Evolutionary conservation across 2,888 invertebrate species (phyloP).

Genomic region (Zygaena filipendulae): DNA sequence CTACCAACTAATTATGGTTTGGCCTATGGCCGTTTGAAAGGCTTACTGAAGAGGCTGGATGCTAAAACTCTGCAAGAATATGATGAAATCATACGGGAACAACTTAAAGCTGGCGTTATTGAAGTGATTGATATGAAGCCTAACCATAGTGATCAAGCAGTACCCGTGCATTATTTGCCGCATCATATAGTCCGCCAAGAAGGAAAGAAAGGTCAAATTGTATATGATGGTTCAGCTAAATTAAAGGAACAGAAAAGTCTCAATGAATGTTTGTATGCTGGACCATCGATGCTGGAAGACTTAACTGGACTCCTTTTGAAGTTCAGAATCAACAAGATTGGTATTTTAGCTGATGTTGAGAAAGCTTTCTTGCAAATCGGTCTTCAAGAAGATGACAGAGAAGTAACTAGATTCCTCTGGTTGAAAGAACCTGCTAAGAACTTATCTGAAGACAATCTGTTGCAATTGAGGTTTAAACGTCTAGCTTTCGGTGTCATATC

Average conservation of each 20-base stretch:
- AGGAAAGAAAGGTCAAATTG: conserved; percentile 13
- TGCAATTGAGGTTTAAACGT: conserved; percentile 14
- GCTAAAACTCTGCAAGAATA: too few relatives aligned
- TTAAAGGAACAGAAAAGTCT: conserved; percentile 13
- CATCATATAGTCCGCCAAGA: too few relatives aligned
- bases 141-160: too few relatives aligned
- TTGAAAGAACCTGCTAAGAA: conserved; percentile 9
- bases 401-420: conserved; percentile 20
- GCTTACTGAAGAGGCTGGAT: conserved; percentile 9
- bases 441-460: conserved; percentile 6
- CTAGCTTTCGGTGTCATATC: too few relatives aligned
- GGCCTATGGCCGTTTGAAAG: conserved; percentile 10
- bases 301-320: conserved; percentile 16
- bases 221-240: conserved; percentile 20
- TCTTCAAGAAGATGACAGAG: conserved; percentile 14
- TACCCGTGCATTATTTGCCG: too few relatives aligned
- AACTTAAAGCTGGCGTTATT: conserved; percentile 8
- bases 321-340: conserved; percentile 17
- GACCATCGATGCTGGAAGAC: conserved; percentile 19
- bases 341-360: conserved; percentile 19
- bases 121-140: conserved; percentile 4
- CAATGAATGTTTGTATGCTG: conserved; percentile 19
- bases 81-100: conserved; percentile 6
- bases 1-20: conserved; percentile 13
- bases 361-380: conserved; percentile 20